Conservation (phyloP, 1,140 invertebrate genomes). For the Drosophila sp. region DNA sequence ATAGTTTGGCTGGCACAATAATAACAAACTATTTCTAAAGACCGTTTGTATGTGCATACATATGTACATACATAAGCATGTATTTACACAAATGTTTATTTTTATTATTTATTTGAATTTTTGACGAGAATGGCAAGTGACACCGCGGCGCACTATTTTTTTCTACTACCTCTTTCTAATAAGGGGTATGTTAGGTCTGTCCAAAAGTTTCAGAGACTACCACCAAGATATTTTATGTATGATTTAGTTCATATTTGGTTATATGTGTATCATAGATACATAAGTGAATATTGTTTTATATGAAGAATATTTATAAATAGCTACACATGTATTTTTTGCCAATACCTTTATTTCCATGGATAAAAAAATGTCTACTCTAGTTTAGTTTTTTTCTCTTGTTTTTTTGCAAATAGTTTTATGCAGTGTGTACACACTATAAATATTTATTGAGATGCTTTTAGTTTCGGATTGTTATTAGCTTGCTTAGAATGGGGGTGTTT, state of each 20-base stretch:
- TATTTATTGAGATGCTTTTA: not conserved
- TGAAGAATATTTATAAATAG: too few relatives aligned
- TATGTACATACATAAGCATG: not conserved
- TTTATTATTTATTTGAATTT: not conserved
- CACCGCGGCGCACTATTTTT: conserved; percentile 4
- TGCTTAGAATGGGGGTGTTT: not conserved
- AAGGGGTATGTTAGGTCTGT: not conserved
- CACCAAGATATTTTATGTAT: not conserved
- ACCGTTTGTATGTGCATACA: too few relatives aligned
- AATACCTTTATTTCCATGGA: not conserved
- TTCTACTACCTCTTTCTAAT: not conserved
- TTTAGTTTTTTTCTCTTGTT: not conserved
- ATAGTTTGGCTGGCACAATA: not conserved
- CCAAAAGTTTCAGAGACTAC: not conserved
- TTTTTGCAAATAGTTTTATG: not conserved
- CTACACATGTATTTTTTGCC: not conserved
- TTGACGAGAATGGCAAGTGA: not conserved
- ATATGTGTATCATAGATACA: too few relatives aligned
- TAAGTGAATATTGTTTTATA: too few relatives aligned
- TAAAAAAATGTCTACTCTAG: not conserved
- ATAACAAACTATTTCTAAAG: too few relatives aligned
- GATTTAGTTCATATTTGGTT: too few relatives aligned
- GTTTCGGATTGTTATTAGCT: not conserved
- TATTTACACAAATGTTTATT: not conserved
- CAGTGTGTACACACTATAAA: conserved; percentile 7